Base-by-base conservation (phyloP, 2,888 invertebrate genomes). In the Carcina quercana region DNA sequence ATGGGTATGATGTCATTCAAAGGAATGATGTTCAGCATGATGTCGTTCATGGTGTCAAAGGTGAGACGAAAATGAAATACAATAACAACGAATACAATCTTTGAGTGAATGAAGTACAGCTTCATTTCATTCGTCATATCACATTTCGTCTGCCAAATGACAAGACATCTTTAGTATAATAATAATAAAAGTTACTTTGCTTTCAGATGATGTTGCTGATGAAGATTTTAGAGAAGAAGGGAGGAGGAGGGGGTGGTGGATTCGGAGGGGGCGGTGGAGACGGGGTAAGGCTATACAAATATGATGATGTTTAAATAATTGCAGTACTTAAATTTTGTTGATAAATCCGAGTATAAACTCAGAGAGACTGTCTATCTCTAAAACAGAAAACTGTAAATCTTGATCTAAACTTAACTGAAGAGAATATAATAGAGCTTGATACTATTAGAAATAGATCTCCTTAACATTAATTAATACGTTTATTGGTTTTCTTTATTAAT, bases 1-100 rank as follows among this genome's bases (percentile, higher is more conserved):
- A 83, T 86, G 75, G 87, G 87, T 13, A 80, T 88, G 74, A 84
- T 86, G 73, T 82, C 86, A 0, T 78, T 87, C 54, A 87, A 87
- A 50, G 86, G 86, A 8, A 86, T 88, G 86, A 79, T 88, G 71
- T 85, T 88, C 56, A 86, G 87, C 25, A 87, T 87, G 61, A 83
- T 87, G 75, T 86, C 87, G 1, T 72, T 88, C 40, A 82, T 88
- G 80, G 53, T 88, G 32, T 79, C 88, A 2, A 88, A 88, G 68
- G 85, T 86, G 52, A 79, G 37, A 31, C 3, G 6, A 2, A n/a
- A 22, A 11, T 10, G 11, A 15, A 25, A 15, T 15, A 25, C 5
- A 13, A n/a, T n/a, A n/a, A n/a, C n/a, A n/a, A n/a, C n/a, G n/a
- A n/a, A n/a, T n/a, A n/a, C n/a, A n/a, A 19, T 6, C 7, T 19